These are phyloP conservation scores for Hypercompe scribonia DNA, from an alignment of 2,888 invertebrate species.

Conservation along the genomic window DNA sequence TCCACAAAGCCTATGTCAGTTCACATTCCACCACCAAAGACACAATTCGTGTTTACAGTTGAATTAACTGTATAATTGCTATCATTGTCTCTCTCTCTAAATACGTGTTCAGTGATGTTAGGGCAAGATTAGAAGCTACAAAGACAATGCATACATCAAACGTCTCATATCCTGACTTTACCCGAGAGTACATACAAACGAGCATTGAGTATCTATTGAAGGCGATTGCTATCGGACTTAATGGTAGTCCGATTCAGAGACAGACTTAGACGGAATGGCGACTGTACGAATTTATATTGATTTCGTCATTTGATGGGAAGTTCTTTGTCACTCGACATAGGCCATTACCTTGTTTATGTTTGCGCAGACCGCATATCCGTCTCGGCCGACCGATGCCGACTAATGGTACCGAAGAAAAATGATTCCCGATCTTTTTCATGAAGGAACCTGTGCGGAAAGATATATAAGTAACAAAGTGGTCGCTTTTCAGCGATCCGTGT, in stretches of 20 bases:
- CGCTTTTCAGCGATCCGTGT: conserved; percentile 69
- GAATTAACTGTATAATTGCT: conserved; percentile 48
- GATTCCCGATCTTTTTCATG: conserved; percentile 66
- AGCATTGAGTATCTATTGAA: conserved; percentile 20
- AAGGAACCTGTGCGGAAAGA: conserved; percentile 55
- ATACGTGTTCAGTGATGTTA: conserved; percentile 33
- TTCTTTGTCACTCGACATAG: conserved; percentile 73
- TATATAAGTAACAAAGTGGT: conserved; percentile 67
- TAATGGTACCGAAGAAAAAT: conserved; percentile 77
- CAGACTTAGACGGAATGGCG: conserved; percentile 33
- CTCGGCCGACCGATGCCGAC: conserved; percentile 69
- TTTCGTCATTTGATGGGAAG: conserved; percentile 67
- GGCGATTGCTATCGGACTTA: conserved; percentile 50
- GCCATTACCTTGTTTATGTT: conserved; percentile 79
- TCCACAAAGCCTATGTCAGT: conserved; percentile 25
- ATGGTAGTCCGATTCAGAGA: conserved; percentile 45
- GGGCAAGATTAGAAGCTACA: conserved; percentile 29
- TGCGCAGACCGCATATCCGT: conserved; percentile 69
- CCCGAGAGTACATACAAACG: conserved; percentile 33
- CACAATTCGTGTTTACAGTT: conserved; percentile 31
- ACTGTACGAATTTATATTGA: conserved; percentile 59
- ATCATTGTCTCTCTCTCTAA: conserved; percentile 36
- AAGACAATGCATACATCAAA: conserved; percentile 51
- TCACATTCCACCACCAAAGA: conserved; percentile 23
- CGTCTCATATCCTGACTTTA: conserved; percentile 51